Conservation (phyloP, 2,888 invertebrate genomes). For the Eumacrocentrus americanus region DNA sequence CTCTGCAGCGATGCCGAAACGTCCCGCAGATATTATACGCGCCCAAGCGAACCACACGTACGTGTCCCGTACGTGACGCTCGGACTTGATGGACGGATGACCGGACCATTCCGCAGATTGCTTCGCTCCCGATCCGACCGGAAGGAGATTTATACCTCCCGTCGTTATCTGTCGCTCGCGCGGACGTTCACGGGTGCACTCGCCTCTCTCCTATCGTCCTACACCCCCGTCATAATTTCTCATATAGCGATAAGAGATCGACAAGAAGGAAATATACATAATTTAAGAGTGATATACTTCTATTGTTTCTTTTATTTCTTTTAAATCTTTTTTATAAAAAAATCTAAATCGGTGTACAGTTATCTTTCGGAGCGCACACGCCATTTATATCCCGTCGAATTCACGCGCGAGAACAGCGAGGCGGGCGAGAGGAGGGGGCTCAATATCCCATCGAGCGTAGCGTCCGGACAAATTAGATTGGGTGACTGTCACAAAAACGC, state of each 20-base stretch:
- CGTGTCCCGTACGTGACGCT: conserved; percentile 36
- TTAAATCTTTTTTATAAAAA: background rate
- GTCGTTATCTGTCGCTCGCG: conserved; percentile 55
- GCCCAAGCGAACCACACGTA: conserved; percentile 12
- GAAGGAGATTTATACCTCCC: conserved; percentile 59
- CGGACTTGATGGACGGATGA: conserved; percentile 60
- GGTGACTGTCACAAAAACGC: conserved; percentile 58
- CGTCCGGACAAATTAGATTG: conserved; percentile 56
- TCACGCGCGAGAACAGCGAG: conserved; percentile 13
- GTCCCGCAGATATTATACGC: conserved; percentile 17
- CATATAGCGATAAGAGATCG: conserved; percentile 14
- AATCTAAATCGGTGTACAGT: conserved; percentile 7
- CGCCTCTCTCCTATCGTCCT: conserved; percentile 1
- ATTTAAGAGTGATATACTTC: background rate
- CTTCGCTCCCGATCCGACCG: conserved; percentile 57
- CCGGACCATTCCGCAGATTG: conserved; percentile 61
- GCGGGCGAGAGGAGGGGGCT: conserved; percentile 30
- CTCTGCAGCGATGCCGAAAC: background rate
- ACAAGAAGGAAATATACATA: background rate
- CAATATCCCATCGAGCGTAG: conserved; percentile 31
- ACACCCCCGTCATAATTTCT: background rate
- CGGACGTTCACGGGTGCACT: conserved; percentile 35
- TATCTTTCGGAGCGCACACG: conserved; percentile 17
- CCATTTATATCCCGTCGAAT: conserved; percentile 16
- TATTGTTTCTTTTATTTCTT: background rate